phyloP scores from a whole-genome alignment of 2,888 invertebrate species.

The Macrosiphum euphorbiae region DNA sequence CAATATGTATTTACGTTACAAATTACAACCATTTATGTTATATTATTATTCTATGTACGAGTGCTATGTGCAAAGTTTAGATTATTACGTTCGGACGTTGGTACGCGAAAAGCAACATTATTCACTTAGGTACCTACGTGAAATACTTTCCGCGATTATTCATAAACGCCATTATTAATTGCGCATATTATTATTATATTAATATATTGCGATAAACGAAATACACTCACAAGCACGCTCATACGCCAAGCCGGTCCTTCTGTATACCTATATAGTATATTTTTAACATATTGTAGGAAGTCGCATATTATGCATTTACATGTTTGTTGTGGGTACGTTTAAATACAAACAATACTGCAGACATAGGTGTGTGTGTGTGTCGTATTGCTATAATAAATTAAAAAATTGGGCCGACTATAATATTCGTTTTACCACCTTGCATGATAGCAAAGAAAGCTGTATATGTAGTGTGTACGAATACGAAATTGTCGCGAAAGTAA shows the following conservation, averaged over 20 bases:
- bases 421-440: not conserved
- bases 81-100: not conserved
- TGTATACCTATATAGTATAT: not conserved
- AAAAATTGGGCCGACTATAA: not conserved
- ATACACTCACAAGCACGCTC: not conserved
- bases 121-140: not conserved
- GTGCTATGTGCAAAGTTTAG: slow-evolving; percentile 2
- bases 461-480: not conserved
- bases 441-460: not conserved
- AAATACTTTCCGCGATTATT: not conserved
- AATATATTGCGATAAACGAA: not conserved
- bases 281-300: not conserved
- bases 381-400: not conserved
- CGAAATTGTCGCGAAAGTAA: not conserved
- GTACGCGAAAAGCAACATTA: not conserved
- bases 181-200: not conserved
- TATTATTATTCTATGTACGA: not conserved
- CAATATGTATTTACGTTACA: not conserved
- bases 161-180: not conserved
- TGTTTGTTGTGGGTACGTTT: not conserved
- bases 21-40: not conserved
- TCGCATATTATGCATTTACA: not conserved
- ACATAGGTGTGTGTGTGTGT: not conserved
- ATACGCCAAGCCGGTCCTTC: not conserved
- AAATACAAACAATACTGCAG: not conserved